Conservation (phyloP, 2,113 vertebrate species). For the Actinemys pallida region DNA sequence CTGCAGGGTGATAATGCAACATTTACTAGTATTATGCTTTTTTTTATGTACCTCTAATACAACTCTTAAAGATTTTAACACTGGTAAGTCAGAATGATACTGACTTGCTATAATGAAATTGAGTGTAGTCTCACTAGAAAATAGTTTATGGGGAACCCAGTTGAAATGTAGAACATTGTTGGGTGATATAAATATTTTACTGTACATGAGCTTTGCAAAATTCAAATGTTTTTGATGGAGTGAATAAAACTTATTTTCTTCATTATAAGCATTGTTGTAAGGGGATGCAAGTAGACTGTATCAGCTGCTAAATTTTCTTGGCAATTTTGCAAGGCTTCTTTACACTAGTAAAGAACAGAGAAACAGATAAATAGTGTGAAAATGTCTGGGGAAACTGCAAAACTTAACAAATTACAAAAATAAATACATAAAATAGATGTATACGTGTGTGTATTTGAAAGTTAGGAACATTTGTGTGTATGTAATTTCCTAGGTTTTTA, state of each 20-base stretch:
- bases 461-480: neutral
- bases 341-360: neutral
- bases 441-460: neutral
- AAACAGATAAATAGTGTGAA: neutral
- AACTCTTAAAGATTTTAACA: neutral
- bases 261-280: neutral
- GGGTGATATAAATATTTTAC: neutral
- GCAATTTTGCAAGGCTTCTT: neutral
- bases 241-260: neutral
- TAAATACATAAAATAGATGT: neutral
- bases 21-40: neutral
- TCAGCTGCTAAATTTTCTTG: neutral
- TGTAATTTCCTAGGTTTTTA: neutral
- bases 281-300: neutral
- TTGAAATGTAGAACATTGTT: neutral
- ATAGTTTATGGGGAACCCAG: neutral
- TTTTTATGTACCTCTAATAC: neutral
- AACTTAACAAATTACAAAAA: neutral
- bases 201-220: neutral
- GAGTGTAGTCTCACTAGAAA: neutral
- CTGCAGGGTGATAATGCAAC: neutral
- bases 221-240: neutral
- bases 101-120: neutral
- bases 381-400: neutral
- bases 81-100: neutral